Evolutionary conservation across 2,888 invertebrate species (phyloP).

Genomic region (Drosophila mulleri): DNA sequence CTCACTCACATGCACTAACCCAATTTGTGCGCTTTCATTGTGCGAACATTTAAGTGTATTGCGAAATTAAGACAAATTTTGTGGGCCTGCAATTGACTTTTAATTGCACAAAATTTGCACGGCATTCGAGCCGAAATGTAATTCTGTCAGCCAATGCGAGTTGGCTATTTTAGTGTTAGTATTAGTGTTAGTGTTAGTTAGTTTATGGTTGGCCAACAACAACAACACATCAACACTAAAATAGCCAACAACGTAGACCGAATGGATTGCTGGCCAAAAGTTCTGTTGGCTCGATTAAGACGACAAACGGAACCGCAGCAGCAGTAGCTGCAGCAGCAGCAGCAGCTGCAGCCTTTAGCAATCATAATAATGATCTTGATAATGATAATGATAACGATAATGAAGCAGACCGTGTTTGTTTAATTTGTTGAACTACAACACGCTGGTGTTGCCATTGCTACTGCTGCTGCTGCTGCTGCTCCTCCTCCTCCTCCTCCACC

Average conservation of each 20-base stretch:
- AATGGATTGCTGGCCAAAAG: constrained; percentile 57
- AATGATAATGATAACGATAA: constrained; percentile 52
- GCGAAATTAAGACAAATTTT: constrained; percentile 40
- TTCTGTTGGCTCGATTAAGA: constrained; percentile 65
- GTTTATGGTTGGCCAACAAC: constrained; percentile 52
- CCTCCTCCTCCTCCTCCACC: background rate
- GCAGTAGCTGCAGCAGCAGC: background rate
- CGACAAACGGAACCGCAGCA: constrained; percentile 67
- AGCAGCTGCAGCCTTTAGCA: constrained; percentile 14
- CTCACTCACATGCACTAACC: background rate
- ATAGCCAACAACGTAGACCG: constrained; percentile 22
- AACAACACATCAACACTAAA: constrained; percentile 56
- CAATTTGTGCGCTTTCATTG: background rate
- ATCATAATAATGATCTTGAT: constrained; percentile 40
- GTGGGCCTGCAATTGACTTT: constrained; percentile 63
- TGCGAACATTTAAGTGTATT: constrained; percentile 19
- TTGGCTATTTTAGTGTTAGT: constrained; percentile 52
- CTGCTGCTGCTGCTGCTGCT: background rate
- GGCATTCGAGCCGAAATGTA: constrained; percentile 36
- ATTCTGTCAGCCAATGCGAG: constrained; percentile 38
- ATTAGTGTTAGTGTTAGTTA: constrained; percentile 43
- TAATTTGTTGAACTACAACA: constrained; percentile 25
- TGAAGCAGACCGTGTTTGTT: constrained; percentile 33
- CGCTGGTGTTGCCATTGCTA: background rate
- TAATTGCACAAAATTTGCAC: constrained; percentile 65